A percentile compares a stretch with the other conserved stretches of the same genome.
Evolutionary conservation across 2,113 vertebrate species (phyloP).

Genomic region (Telmatochromis brichardi): DNA sequence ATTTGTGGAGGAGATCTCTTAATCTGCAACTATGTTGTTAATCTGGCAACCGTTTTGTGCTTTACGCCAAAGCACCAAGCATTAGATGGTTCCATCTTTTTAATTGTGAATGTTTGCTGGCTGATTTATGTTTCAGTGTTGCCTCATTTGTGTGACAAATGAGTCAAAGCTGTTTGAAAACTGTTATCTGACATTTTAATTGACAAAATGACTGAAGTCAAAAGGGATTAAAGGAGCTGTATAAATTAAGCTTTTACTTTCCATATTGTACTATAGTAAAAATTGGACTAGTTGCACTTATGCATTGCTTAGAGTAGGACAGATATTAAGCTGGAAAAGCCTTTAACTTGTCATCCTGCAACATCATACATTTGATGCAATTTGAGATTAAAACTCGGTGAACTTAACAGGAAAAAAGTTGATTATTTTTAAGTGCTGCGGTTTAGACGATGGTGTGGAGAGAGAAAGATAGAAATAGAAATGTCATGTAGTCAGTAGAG

Average conservation of each 20-base stretch:
- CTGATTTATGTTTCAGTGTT: neutral
- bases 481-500: neutral
- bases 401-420: neutral
- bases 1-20: neutral
- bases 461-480: neutral
- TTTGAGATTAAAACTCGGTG: neutral
- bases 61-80: neutral
- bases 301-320: neutral
- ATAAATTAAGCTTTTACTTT: neutral
- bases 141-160: neutral
- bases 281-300: neutral
- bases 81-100: neutral
- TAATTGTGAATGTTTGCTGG: neutral
- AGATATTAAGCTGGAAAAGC: neutral
- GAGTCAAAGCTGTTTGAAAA: neutral
- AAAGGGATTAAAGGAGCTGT: neutral
- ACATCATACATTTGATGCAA: neutral
- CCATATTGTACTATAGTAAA: neutral
- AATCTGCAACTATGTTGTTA: neutral
- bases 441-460: rapidly evolving
- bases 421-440: neutral
- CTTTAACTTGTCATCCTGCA: neutral
- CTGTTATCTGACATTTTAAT: neutral
- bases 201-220: neutral
- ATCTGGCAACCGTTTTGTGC: neutral